Base-by-base conservation (phyloP, 2,113 vertebrate species). In the Forbesichthys papilliferus region DNA sequence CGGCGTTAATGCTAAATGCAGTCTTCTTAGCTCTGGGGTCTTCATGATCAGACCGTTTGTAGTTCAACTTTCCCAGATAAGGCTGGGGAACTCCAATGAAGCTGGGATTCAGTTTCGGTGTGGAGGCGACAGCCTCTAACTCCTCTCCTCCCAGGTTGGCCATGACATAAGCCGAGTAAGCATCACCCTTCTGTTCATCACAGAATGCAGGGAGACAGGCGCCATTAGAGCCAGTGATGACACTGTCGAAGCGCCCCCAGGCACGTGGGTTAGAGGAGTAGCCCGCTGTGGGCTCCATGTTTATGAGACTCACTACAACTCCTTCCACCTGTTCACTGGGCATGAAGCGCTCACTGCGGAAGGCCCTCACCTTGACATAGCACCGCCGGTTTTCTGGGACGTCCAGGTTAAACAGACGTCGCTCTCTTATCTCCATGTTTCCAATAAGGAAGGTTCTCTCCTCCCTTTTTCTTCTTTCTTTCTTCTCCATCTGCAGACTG, bases 371-470 rank as follows among this genome's bases (percentile, higher is more conserved):
- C 89, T 99, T 99, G 47, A 99, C 86, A 0, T 97, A 98, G 77
- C 98, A 99, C 68, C 97, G 92, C 27, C 98, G 91, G 86, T 91
- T 96, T 74, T 99, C 98, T 0, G 98, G 97, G 18, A 99, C 98
- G 0, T 99, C 98, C 34, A 99, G 85, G 89, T 99, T 99, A 75
- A 99, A 99, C 54, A 99, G 92, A 56, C 98, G 84, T 66, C 98
- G 90, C 74, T 99, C 98, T 54, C 97, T 93, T 82, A 99, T 98
- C 90, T 99, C 98, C 97, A 99, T 96, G 84, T 99, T 99, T 13
- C 98, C 98, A 61, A 99, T 93, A 66, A 99, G 87, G 85, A 99
- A 99, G 0, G 95, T 97, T 74, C 97, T 93, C 57, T 97, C 93
- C 60, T 99, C 98, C 59, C 98, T 92, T 84, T 94, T 98, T 6